phyloP scores from a whole-genome alignment of 2,113 vertebrate genomes.

The western clawed frog (Xenopus tropicalis) region DNA sequence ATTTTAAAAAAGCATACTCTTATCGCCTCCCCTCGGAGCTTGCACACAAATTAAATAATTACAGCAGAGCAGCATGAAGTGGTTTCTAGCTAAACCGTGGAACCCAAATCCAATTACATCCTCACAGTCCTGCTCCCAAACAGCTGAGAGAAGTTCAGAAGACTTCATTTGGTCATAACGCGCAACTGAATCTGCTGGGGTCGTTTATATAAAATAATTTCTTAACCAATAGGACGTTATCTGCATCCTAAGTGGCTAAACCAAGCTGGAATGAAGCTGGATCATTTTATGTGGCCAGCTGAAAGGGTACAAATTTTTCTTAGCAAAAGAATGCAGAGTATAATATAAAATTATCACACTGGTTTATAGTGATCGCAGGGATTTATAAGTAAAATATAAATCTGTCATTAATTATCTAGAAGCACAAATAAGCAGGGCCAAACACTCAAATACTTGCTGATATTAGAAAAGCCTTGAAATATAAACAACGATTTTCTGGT shows the following conservation, averaged over 20 bases:
- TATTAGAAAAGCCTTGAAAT: too few species aligned
- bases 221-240: neutral
- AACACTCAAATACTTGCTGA: too few species aligned
- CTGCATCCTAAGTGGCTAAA: neutral
- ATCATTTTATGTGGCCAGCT: too few species aligned
- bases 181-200: neutral
- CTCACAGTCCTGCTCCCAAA: neutral
- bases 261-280: too few species aligned
- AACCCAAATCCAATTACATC: conserved; percentile 30
- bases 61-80: conserved; percentile 15
- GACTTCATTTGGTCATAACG: conserved; percentile 10
- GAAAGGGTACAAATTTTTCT: too few species aligned
- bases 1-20: neutral
- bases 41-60: conserved; percentile 18
- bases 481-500: too few species aligned
- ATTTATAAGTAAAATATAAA: too few species aligned
- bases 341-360: too few species aligned
- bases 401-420: too few species aligned
- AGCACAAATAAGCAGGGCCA: too few species aligned
- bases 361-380: too few species aligned
- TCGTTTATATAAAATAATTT: conserved; percentile 1
- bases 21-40: conserved; percentile 3
- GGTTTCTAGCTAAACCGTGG: neutral
- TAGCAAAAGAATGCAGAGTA: too few species aligned
- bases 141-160: neutral